phyloP scores from a whole-genome alignment of 2,888 invertebrate genomes.

The Cyrtodaria siliqua region DNA sequence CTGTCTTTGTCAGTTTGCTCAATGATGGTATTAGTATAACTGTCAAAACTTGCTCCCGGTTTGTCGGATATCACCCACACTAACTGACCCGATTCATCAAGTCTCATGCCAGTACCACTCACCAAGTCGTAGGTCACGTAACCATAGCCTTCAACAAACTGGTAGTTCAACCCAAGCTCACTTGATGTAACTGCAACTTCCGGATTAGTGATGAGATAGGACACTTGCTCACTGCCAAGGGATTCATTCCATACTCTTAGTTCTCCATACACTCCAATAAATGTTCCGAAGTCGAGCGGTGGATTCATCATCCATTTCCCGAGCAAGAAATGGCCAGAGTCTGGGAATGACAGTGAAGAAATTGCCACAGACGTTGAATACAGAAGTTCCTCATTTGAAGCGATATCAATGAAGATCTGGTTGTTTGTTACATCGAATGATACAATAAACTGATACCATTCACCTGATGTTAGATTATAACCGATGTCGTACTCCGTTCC shows the following conservation, averaged over 20 bases:
- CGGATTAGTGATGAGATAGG: slow-evolving; percentile 17
- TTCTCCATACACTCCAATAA: slow-evolving; percentile 54
- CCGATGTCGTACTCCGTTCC: slow-evolving; percentile 29
- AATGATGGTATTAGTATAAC: background rate
- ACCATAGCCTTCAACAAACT: slow-evolving; percentile 53
- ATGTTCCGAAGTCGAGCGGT: slow-evolving; percentile 39
- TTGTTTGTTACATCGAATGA: slow-evolving; percentile 35
- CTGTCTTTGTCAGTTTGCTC: slow-evolving; percentile 1
- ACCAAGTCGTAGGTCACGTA: slow-evolving; percentile 33
- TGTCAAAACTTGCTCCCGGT: slow-evolving; percentile 9
- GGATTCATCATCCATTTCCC: slow-evolving; percentile 60
- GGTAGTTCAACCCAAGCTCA: slow-evolving; percentile 34
- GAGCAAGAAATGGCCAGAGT: slow-evolving; percentile 54
- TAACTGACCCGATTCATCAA: slow-evolving; percentile 26
- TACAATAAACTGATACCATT: slow-evolving; percentile 64
- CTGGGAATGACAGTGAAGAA: slow-evolving; percentile 19
- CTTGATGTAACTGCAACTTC: slow-evolving; percentile 3
- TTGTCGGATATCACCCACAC: slow-evolving; percentile 48
- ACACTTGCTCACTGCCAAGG: slow-evolving; percentile 31
- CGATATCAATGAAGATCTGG: slow-evolving; percentile 13
- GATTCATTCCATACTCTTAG: slow-evolving; percentile 65
- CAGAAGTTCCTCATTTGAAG: slow-evolving; percentile 3
- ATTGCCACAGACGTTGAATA: background rate
- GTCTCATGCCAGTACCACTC: slow-evolving; percentile 26
- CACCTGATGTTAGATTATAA: slow-evolving; percentile 12